Conservation (phyloP, 2,797 vertebrate genomes). For the Coregonus ussuriensis region DNA sequence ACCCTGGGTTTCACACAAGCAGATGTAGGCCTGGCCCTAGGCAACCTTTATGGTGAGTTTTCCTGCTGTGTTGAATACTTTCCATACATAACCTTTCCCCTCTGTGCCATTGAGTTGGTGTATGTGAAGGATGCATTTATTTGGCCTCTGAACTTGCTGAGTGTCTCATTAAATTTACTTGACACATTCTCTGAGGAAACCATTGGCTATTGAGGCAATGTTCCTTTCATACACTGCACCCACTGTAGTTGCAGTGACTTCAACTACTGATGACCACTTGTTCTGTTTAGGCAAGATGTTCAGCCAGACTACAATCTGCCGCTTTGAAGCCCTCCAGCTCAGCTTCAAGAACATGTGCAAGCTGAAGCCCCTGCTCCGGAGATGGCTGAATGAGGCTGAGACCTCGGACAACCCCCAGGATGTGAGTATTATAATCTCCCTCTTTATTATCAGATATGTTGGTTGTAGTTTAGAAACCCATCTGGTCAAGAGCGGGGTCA, state of each 20-base stretch:
- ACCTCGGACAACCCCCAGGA: constrained; percentile 80
- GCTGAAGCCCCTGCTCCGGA: constrained; percentile 80
- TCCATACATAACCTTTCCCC: neutral
- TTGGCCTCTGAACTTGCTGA: too few species aligned
- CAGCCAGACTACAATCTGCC: constrained; percentile 86
- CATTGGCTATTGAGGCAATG: too few species aligned
- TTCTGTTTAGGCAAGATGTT: constrained; percentile 77
- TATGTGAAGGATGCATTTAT: too few species aligned
- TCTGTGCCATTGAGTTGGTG: too few species aligned
- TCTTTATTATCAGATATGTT: neutral
- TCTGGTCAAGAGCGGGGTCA: too few species aligned
- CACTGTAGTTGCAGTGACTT: neutral
- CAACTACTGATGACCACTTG: neutral
- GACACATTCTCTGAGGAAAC: too few species aligned
- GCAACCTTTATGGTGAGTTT: constrained; percentile 78
- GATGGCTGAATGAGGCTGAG: constrained; percentile 80
- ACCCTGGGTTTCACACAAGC: constrained; percentile 83
- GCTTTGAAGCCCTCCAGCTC: constrained; percentile 81
- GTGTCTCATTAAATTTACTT: too few species aligned
- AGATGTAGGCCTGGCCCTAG: constrained; percentile 81
- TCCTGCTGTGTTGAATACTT: neutral
- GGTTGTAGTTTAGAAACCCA: too few species aligned
- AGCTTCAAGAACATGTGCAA: constrained; percentile 87
- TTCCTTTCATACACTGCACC: neutral
- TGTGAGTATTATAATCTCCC: constrained; percentile 62